Conservation (phyloP, 2,888 invertebrate species). For the Sipha maydis region DNA sequence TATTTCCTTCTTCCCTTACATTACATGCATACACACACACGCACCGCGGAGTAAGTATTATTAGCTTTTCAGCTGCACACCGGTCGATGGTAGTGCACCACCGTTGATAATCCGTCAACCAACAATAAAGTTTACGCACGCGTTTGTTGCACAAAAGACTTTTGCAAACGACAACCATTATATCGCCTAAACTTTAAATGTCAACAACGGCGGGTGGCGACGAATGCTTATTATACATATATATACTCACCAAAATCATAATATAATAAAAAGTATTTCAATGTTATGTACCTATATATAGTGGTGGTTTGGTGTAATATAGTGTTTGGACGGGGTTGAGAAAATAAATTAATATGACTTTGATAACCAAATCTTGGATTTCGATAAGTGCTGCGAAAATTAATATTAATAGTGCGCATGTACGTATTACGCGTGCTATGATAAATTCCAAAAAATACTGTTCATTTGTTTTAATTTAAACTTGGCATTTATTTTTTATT, state of each 20-base stretch:
- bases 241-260: not conserved
- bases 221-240: not conserved
- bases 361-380: not conserved
- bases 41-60: not conserved
- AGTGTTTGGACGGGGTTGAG: not conserved
- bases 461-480: slow-evolving; percentile 62
- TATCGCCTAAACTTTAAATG: slow-evolving; percentile 60
- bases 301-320: not conserved
- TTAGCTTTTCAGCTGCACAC: slow-evolving; percentile 18
- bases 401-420: slow-evolving; percentile 30
- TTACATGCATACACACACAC: too few relatives aligned
- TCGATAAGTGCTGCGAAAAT: slow-evolving; percentile 23
- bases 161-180: slow-evolving; percentile 57
- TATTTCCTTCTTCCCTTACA: not conserved
- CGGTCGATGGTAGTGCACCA: not conserved
- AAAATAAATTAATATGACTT: not conserved
- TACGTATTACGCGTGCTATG: not conserved
- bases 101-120: slow-evolving; percentile 48
- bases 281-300: not conserved
- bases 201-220: slow-evolving; percentile 34
- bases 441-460: slow-evolving; percentile 22
- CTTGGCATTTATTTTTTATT: slow-evolving; percentile 24
- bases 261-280: not conserved
- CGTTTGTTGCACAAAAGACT: slow-evolving; percentile 53
- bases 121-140: slow-evolving; percentile 41